A percentile compares a stretch with the other conserved stretches of the same genome.
These are phyloP conservation scores for Catharus ustulatus DNA, from an alignment of 2,797 vertebrate genomes.

Conservation along the genomic window DNA sequence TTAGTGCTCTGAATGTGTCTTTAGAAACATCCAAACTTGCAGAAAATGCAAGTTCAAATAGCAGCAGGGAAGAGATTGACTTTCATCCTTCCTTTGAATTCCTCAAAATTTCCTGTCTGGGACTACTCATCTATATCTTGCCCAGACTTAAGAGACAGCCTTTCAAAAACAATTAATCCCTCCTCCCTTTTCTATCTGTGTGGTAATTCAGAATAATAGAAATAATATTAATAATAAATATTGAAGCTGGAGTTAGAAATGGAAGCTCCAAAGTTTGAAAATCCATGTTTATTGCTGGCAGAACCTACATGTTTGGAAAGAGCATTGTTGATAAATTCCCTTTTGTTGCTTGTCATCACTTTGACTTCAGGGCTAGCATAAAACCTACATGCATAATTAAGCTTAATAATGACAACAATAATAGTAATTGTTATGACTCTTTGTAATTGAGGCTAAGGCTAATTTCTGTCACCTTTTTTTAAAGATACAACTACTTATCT, in stretches of 20 bases:
- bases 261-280: not conserved
- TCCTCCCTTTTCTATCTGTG: not conserved
- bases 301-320: not conserved
- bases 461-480: not conserved
- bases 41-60: conserved; percentile 57
- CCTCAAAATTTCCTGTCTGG: conserved; percentile 33
- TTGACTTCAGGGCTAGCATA: not conserved
- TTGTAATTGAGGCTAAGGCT: not conserved
- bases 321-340: not conserved
- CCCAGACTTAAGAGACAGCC: not conserved
- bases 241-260: not conserved
- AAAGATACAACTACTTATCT: not conserved
- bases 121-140: conserved; percentile 24
- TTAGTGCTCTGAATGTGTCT: conserved; percentile 15
- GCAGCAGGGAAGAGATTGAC: conserved; percentile 33
- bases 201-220: not conserved
- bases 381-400: not conserved
- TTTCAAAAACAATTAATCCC: conserved; percentile 5
- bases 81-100: conserved; percentile 59
- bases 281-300: not conserved
- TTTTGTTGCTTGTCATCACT: not conserved
- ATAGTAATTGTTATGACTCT: not conserved
- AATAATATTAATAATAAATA: conserved; percentile 19
- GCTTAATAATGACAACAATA: not conserved
- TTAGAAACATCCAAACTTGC: conserved; percentile 13